Percentiles rank a stretch among this genome's conserved stretches.
Evolutionary conservation across 92 coral and sea anemone species (phyloP).

Genomic region (Zoanthus gigantus): DNA sequence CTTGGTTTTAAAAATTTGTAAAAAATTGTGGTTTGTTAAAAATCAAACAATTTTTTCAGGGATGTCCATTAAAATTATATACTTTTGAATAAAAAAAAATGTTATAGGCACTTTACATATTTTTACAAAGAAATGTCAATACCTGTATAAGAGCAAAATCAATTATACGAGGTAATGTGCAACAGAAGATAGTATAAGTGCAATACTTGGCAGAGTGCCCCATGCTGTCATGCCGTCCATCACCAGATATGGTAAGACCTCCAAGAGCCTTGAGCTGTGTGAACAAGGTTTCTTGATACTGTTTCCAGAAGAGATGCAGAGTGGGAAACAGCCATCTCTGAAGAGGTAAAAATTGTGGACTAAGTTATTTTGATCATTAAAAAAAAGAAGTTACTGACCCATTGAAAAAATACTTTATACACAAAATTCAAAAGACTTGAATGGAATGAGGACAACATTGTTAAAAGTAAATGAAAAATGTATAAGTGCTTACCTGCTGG

Average conservation of each 20-base stretch:
- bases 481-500: conserved; percentile 54
- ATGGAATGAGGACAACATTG: background rate
- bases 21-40: no score
- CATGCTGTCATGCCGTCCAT: background rate
- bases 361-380: background rate
- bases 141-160: background rate
- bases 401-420: background rate
- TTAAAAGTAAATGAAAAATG: background rate
- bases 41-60: no score
- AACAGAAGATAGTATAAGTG: background rate
- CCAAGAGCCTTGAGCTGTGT: conserved; percentile 43
- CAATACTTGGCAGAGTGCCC: background rate
- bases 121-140: background rate
- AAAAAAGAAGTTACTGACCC: background rate
- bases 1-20: no score
- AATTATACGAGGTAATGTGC: conserved; percentile 1
- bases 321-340: conserved; percentile 37
- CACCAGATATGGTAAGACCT: background rate
- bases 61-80: no score
- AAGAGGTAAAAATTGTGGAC: background rate
- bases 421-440: background rate
- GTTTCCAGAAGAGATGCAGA: conserved; percentile 55
- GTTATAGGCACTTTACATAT: no score
- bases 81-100: no score
- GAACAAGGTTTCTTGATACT: conserved; percentile 43